These are phyloP conservation scores for Megaustenia siamemsis DNA, from an alignment of 2,888 invertebrate species.

Conservation along the genomic window DNA sequence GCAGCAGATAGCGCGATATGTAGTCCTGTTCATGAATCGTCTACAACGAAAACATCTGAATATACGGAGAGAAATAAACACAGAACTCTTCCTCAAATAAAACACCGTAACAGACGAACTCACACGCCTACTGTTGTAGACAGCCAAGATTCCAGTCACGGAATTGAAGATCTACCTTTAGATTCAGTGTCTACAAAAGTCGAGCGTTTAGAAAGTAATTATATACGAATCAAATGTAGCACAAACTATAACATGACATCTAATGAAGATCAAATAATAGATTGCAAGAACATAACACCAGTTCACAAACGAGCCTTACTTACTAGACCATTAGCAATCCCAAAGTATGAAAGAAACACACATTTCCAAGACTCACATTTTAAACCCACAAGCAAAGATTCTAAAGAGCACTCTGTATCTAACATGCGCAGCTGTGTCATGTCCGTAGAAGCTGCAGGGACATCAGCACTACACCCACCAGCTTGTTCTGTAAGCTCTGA, in stretches of 20 bases:
- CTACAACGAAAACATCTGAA: too few relatives aligned
- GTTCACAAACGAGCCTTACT: background rate
- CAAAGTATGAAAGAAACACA: background rate
- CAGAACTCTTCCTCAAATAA: background rate
- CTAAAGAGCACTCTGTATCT: too few relatives aligned
- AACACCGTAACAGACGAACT: background rate
- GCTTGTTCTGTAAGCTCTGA: background rate
- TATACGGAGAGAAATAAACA: background rate
- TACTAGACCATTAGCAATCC: background rate
- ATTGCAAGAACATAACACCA: background rate
- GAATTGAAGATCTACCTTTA: conserved; percentile 41
- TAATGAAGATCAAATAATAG: background rate
- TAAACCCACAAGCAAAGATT: too few relatives aligned
- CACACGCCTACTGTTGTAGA: background rate
- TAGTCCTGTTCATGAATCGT: background rate
- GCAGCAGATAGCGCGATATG: background rate
- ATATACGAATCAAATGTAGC: background rate
- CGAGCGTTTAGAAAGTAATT: background rate
- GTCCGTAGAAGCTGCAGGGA: background rate
- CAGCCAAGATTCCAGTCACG: conserved; percentile 34
- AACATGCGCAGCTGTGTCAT: too few relatives aligned
- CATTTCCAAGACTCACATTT: too few relatives aligned
- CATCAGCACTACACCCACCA: background rate
- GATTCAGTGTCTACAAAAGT: background rate
- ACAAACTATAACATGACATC: background rate